These are phyloP conservation scores for Picathartes gymnocephalus DNA, from an alignment of 2,113 vertebrate genomes.

Conservation along the genomic window DNA sequence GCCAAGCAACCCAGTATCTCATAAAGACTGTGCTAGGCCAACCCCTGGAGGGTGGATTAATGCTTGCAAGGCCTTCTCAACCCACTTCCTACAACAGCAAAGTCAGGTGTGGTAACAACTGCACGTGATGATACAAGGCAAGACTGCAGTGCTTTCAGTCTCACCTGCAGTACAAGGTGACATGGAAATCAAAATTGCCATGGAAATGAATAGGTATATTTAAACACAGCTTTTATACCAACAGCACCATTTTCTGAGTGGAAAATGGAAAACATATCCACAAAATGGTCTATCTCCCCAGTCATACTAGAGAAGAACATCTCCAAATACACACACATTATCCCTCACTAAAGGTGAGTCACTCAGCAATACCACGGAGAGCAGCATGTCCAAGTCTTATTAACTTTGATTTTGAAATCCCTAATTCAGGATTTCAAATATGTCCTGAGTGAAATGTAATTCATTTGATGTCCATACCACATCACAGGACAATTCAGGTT, in stretches of 20 bases:
- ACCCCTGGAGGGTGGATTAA: not conserved
- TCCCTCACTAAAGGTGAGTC: not conserved
- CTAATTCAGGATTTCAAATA: not conserved
- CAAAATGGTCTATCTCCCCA: not conserved
- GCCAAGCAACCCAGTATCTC: not conserved
- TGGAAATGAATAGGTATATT: not conserved
- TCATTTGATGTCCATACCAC: not conserved
- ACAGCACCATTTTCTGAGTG: not conserved
- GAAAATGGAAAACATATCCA: not conserved
- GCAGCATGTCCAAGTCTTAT: not conserved
- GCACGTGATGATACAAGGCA: not conserved
- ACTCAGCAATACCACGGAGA: not conserved
- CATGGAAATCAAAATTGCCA: not conserved
- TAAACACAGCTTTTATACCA: not conserved
- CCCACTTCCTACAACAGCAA: not conserved
- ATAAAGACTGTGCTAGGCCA: not conserved
- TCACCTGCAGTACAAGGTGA: not conserved
- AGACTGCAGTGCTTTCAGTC: not conserved
- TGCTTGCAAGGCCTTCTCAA: not conserved
- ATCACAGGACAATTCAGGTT: not conserved
- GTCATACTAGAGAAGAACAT: not conserved
- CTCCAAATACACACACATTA: not conserved
- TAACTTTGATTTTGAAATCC: not conserved
- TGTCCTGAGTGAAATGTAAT: not conserved
- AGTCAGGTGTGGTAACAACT: not conserved